Conservation (phyloP, 2,888 invertebrate genomes). For the Amphiduros pacificus region DNA sequence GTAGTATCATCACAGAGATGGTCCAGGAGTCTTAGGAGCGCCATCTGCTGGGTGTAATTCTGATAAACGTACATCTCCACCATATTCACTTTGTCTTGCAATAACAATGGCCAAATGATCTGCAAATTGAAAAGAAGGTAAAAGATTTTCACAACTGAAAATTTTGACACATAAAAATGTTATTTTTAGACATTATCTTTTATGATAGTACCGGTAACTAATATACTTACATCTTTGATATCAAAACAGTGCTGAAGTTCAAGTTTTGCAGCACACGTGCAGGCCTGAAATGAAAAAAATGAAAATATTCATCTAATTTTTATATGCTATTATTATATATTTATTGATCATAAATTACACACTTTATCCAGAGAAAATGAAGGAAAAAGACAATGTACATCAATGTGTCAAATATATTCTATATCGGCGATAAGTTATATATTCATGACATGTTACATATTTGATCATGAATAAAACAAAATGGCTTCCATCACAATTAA, state of each 20-base stretch:
- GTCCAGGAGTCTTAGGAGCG: constrained; percentile 74
- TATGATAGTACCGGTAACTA: neutral
- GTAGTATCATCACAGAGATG: constrained; percentile 40
- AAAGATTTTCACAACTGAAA: neutral
- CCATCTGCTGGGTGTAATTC: constrained; percentile 69
- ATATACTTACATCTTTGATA: constrained; percentile 38
- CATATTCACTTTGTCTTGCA: constrained; percentile 78
- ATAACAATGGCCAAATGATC: constrained; percentile 70
- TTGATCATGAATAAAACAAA: too few species aligned
- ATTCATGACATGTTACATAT: too few species aligned
- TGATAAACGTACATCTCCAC: constrained; percentile 76
- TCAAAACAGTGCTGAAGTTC: constrained; percentile 43
- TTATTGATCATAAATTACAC: too few species aligned
- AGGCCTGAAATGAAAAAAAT: constrained; percentile 34
- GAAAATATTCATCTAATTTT: neutral
- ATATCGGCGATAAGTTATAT: too few species aligned
- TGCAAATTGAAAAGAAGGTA: neutral
- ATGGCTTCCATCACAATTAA: too few species aligned
- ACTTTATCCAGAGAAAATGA: too few species aligned
- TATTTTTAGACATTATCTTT: neutral
- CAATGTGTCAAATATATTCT: too few species aligned
- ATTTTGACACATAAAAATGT: neutral
- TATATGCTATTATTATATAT: neutral
- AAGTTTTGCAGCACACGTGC: constrained; percentile 37
- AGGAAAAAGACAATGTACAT: too few species aligned